These are phyloP conservation scores for Campoplex nolae DNA, from an alignment of 2,888 invertebrate species.

Conservation along the genomic window DNA sequence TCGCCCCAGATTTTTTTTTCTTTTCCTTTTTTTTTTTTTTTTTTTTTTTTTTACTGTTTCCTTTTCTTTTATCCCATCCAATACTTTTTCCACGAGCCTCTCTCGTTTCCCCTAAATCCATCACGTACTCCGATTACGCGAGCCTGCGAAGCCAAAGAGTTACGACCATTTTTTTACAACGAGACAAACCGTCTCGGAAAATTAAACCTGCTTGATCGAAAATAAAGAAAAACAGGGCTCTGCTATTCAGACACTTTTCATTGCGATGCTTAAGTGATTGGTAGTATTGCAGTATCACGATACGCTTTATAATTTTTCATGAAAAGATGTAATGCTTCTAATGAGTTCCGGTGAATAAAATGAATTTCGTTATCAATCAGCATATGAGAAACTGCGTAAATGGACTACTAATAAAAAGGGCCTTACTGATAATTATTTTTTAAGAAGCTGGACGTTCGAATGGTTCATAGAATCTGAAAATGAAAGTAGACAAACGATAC, in stretches of 20 bases:
- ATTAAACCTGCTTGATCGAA: conserved; percentile 11
- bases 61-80: conserved; percentile 25
- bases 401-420: neutral
- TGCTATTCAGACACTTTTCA: neutral
- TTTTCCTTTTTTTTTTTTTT: conserved; percentile 34
- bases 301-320: neutral
- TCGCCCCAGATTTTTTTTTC: conserved; percentile 8
- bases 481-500: too few species aligned
- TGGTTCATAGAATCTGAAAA: too few species aligned
- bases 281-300: neutral
- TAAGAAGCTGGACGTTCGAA: too few species aligned
- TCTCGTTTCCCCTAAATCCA: conserved; percentile 62
- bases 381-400: too few species aligned
- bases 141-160: conserved; percentile 44
- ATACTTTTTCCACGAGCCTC: conserved; percentile 51
- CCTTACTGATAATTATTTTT: neutral
- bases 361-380: neutral
- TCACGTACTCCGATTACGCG: conserved; percentile 49
- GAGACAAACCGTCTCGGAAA: conserved; percentile 25
- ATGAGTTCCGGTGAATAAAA: neutral
- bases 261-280: neutral
- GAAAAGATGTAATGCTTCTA: neutral
- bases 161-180: conserved; percentile 26
- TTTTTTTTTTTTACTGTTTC: conserved; percentile 34
- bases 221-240: neutral